These are phyloP conservation scores for Aleiodes testaceus DNA, from an alignment of 2,888 invertebrate genomes.

Conservation along the genomic window DNA sequence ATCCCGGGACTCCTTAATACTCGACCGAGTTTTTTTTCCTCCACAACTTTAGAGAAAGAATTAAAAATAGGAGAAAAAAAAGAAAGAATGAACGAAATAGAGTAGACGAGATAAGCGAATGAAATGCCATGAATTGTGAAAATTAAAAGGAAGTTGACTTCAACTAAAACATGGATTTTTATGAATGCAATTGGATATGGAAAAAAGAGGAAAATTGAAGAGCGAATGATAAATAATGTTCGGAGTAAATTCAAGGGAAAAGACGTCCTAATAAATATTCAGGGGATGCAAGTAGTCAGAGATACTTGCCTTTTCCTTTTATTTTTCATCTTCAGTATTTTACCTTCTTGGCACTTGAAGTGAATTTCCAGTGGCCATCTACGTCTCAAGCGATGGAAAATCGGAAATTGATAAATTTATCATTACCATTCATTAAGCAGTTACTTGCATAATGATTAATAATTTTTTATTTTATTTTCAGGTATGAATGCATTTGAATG, in stretches of 20 bases:
- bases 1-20: slow-evolving; percentile 4
- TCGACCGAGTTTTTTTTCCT: slow-evolving; percentile 16
- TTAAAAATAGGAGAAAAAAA: neutral
- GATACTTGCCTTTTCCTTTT: slow-evolving; percentile 37
- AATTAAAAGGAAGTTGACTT: slow-evolving; percentile 14
- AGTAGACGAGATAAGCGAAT: slow-evolving; percentile 26
- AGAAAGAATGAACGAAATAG: neutral
- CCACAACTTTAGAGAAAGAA: slow-evolving; percentile 11
- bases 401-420: slow-evolving; percentile 23
- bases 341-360: slow-evolving; percentile 30
- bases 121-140: slow-evolving; percentile 2
- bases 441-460: too few species aligned
- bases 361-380: slow-evolving; percentile 27
- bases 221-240: slow-evolving; percentile 31
- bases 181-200: slow-evolving; percentile 31
- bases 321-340: neutral
- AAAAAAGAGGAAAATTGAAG: slow-evolving; percentile 16
- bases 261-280: slow-evolving; percentile 46
- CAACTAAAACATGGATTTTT: slow-evolving; percentile 29
- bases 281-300: slow-evolving; percentile 45
- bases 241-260: slow-evolving; percentile 6
- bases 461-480: too few species aligned
- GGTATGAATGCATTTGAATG: too few species aligned
- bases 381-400: slow-evolving; percentile 10
- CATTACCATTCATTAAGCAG: neutral